phyloP scores from a whole-genome alignment of 23 tunicate genomes.

The Oikopleura dioica region DNA sequence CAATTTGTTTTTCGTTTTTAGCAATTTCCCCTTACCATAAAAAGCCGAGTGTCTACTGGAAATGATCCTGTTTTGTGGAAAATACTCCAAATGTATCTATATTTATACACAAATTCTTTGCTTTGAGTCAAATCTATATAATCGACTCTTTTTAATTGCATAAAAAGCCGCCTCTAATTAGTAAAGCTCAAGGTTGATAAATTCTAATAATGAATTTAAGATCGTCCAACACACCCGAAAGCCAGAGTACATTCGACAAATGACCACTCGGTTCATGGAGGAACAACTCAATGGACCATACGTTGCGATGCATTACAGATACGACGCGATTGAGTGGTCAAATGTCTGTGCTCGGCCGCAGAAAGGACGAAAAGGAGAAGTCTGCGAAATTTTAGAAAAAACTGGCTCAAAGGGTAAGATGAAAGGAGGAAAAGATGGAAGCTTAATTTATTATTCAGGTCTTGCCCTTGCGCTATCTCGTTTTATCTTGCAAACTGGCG shows the following conservation, averaged over 20 bases:
- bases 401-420: constrained; percentile 13
- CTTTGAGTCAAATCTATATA: too few relatives aligned
- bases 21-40: too few relatives aligned
- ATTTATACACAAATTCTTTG: too few relatives aligned
- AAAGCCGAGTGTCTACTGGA: too few relatives aligned
- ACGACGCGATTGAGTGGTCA: constrained; percentile 8
- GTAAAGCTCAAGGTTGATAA: too few relatives aligned
- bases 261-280: background rate
- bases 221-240: constrained; percentile 13
- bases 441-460: too few relatives aligned
- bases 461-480: background rate
- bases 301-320: background rate
- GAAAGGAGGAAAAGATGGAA: too few relatives aligned
- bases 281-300: background rate
- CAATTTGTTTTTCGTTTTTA: too few relatives aligned
- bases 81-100: too few relatives aligned
- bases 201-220: background rate
- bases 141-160: too few relatives aligned
- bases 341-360: constrained; percentile 3
- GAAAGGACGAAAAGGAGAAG: background rate
- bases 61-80: too few relatives aligned
- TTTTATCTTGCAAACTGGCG: background rate
- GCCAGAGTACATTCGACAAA: background rate
- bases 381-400: background rate
- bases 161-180: too few relatives aligned